These are phyloP conservation scores for Brachionichthys hirsutus DNA, from an alignment of 2,113 vertebrate species.

Conservation along the genomic window DNA sequence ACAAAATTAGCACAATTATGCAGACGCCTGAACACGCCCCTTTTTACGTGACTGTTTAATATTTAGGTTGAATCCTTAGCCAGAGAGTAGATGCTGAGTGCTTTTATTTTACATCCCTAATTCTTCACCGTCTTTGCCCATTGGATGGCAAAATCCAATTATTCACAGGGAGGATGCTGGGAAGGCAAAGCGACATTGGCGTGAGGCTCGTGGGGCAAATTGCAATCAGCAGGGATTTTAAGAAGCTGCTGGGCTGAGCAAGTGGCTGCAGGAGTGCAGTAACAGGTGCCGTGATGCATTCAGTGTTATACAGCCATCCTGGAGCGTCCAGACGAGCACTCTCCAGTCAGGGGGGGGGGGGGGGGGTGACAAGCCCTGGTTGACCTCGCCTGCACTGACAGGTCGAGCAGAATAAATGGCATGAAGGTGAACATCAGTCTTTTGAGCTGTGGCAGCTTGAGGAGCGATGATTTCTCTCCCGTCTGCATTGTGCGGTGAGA, in stretches of 20 bases:
- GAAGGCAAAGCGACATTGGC: conserved; percentile 25
- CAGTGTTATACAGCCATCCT: conserved; percentile 6
- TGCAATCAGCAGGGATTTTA: conserved; percentile 40
- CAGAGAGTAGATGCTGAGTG: no score
- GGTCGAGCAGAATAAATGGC: conserved; percentile 45
- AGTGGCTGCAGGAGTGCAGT: conserved; percentile 35
- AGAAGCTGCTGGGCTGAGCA: conserved; percentile 33
- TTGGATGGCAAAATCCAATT: conserved; percentile 25
- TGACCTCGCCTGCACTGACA: conserved; percentile 56
- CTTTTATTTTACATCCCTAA: no score
- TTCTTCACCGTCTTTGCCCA: conserved; percentile 10
- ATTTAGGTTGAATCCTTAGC: no score
- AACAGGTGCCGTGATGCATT: conserved; percentile 33
- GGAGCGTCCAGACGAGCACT: conserved; percentile 46
- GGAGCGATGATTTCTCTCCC: conserved; percentile 41
- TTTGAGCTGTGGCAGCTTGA: conserved; percentile 38
- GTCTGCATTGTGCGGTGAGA: conserved; percentile 7
- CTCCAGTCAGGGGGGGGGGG: conserved; percentile 16
- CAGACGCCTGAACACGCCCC: no score
- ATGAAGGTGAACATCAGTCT: conserved; percentile 50
- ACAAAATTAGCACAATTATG: no score
- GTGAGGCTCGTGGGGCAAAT: conserved; percentile 46
- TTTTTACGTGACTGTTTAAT: no score
- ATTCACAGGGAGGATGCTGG: conserved; percentile 17
- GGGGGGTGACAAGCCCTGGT: conserved; percentile 36